Base-by-base conservation (phyloP, 2,888 invertebrate species). In the Pterostichus madidus region DNA sequence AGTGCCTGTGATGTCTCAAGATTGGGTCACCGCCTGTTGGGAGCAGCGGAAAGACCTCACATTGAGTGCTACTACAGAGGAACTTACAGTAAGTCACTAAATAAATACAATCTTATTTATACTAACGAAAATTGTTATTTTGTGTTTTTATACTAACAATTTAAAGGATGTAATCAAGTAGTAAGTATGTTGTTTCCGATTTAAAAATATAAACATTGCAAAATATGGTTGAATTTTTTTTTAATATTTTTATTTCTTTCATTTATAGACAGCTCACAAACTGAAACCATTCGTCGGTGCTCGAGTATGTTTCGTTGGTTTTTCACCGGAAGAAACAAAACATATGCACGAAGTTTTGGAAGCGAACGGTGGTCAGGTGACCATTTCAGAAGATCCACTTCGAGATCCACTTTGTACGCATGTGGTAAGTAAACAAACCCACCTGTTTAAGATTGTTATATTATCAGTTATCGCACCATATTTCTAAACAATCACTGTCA, bases 11-110 rank as follows among this genome's bases (percentile, higher is more conserved):
- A 95, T 99, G 91, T 94, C 95, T 85, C 93, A 95, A 83, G 93
- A 95, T 83, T 99, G 98, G 98, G 95, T 99, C 15, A 93, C 94
- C 88, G 93, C 94, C 84, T 94, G 96, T 85, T 99, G 99, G 99
- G 94, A 95, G 85, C 92, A 93, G 85, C 93, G 96, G 87, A 92
- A 94, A 88, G 93, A 95, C 87, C 89, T 93, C 83, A 91, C 92
- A 82, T 95, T 95, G 89, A 91, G 92, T 86, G 96, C 96, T 84
- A 94, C 93, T 49, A 93, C 94, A 85, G 94, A 95, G 84, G 91
- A 92, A 83, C 91, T 95, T 88, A 91, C 94, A 86, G 94, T 94
- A 88, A 92, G 92, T 90, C 75, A 84, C 31, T 52, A 68, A 13
- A 76, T 59, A 56, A 46, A 84, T 75, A 79, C 77, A 71, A 61